Conservation (phyloP, 2,888 invertebrate species). For the Himalopsyche japonica region DNA sequence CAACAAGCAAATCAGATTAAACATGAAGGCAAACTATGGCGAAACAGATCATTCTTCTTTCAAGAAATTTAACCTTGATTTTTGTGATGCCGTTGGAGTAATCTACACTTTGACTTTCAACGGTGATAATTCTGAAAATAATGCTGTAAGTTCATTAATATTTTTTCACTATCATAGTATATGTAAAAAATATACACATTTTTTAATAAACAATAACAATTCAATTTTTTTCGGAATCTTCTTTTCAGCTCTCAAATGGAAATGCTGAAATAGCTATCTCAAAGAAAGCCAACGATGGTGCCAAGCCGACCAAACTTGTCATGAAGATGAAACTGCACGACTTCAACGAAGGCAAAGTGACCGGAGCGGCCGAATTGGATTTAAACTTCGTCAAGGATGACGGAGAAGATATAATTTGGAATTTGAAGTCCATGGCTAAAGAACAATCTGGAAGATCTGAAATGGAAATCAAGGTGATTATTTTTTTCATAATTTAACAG, state of each 20-base stretch:
- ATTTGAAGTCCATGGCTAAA: constrained; percentile 46
- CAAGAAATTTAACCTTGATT: neutral
- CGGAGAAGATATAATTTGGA: constrained; percentile 43
- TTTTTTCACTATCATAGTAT: neutral
- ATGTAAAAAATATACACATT: no score
- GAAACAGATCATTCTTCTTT: no score
- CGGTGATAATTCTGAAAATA: neutral
- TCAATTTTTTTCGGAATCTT: no score
- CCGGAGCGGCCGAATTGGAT: constrained; percentile 49
- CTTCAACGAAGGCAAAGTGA: constrained; percentile 46
- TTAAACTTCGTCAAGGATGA: constrained; percentile 49
- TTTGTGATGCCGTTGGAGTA: neutral
- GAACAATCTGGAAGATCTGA: constrained; percentile 46
- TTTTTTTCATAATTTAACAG: neutral
- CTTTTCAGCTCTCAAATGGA: neutral
- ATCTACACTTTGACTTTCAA: neutral
- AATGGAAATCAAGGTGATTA: constrained; percentile 16
- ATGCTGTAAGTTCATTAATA: neutral
- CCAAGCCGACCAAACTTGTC: constrained; percentile 43
- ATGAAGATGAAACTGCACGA: constrained; percentile 50
- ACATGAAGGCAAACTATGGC: constrained; percentile 44
- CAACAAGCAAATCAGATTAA: constrained; percentile 53
- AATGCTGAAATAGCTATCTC: neutral
- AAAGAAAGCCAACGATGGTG: constrained; percentile 1
- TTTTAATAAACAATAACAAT: no score